Conservation (phyloP, 1,140 invertebrate species). For the Branchinecta lynchi region DNA sequence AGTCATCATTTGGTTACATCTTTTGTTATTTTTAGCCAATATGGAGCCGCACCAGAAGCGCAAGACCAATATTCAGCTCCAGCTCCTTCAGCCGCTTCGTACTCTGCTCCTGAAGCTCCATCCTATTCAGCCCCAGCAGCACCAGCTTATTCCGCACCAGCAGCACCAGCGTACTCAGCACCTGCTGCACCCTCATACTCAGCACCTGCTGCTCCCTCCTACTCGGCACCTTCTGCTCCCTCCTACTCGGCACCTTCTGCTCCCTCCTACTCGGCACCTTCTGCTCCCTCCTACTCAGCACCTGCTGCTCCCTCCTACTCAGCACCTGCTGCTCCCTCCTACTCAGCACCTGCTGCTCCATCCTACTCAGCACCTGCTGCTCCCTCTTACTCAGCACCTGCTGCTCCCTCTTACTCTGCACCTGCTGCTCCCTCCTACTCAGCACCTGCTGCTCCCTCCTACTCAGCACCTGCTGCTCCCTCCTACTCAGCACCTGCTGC, state of each 20-base stretch:
- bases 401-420: conserved; percentile 17
- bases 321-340: conserved; percentile 13
- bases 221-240: conserved; percentile 12
- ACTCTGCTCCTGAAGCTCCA: too few species aligned
- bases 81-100: too few species aligned
- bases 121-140: not conserved
- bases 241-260: not conserved
- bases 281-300: conserved; percentile 11
- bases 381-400: conserved; percentile 6
- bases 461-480: not conserved
- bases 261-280: conserved; percentile 3
- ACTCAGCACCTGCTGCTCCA: conserved; percentile 14
- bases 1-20: too few species aligned
- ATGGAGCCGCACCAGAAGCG: too few species aligned
- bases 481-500: conserved; percentile 13
- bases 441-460: conserved; percentile 12
- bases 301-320: conserved; percentile 17
- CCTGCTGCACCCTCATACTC: not conserved
- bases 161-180: not conserved
- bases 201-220: not conserved
- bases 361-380: conserved; percentile 16
- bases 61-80: too few species aligned
- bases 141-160: conserved; percentile 14
- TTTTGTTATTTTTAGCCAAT: too few species aligned
- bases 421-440: conserved; percentile 13